Conservation (phyloP, 2,113 vertebrate species). For the Crotophaga sulcirostris region DNA sequence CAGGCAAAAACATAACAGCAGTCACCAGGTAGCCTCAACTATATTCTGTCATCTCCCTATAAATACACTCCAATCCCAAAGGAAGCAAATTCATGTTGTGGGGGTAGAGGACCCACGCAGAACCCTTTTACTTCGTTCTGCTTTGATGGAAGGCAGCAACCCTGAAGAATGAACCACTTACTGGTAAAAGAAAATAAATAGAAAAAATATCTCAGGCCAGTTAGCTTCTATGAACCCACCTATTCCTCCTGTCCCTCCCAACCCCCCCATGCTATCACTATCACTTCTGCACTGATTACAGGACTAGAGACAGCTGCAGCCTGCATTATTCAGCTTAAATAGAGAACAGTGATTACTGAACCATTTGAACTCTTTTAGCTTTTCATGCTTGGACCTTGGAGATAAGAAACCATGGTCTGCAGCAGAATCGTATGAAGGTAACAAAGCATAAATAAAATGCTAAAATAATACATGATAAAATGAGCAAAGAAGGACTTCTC, state of each 20-base stretch:
- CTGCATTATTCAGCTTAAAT: not conserved
- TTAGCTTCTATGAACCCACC: not conserved
- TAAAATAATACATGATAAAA: not conserved
- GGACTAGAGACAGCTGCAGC: not conserved
- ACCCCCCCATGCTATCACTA: not conserved
- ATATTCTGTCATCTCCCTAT: not conserved
- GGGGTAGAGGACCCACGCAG: not conserved
- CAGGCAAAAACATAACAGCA: not conserved
- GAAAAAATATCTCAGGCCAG: not conserved
- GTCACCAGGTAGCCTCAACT: not conserved
- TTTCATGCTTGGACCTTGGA: not conserved
- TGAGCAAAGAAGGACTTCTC: not conserved
- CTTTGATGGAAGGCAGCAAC: not conserved
- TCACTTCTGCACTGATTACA: not conserved
- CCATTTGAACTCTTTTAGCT: constrained; percentile 24
- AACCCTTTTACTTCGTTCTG: not conserved
- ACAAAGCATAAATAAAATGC: not conserved
- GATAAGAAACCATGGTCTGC: not conserved
- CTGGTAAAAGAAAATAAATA: not conserved
- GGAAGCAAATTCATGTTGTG: not conserved
- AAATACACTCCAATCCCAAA: not conserved
- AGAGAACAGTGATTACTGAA: not conserved
- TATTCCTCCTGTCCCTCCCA: not conserved
- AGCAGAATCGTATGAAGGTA: not conserved
- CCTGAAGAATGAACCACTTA: not conserved